Evolutionary conservation across 2,113 vertebrate species (phyloP), one percentile per base, ranked within the genome.

Genomic region (Silurus glanis): DNA sequence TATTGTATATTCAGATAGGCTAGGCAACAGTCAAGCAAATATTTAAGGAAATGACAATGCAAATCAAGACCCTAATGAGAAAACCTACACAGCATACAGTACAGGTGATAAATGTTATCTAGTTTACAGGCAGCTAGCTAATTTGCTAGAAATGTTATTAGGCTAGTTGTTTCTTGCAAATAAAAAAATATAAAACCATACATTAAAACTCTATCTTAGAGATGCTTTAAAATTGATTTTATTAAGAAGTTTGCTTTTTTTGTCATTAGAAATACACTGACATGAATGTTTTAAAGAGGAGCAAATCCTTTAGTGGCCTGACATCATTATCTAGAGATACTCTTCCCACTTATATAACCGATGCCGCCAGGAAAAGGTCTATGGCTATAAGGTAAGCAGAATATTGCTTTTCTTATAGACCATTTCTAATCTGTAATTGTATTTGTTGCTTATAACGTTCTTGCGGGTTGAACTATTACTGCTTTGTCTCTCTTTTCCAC

Each of bases 331-430:
- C 97, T 66, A 86, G 94, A 79, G 96, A 97, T 90, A 98, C 96
- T 13, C 96, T 99, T 62, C 98, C 98, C 6, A 95, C 95, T 45
- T 95, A 95, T 90, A 98, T 97, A 90, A 96, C 97, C 72, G 97
- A 99, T 74, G 95, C 96, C 88, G 93, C 93, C 83, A 97, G 97
- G 91, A 96, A 94, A 91, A 95, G 97, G 81, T 90, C 94, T 80
- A 91, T 91, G 89, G 96, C 96, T 69, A 95, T 98, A 92, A 96
- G 96, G 98, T 99, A 89, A 94, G 75, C 21, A 62, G 12, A 62
- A 10, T 47, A 16, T 59, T 8, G 9, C 19, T 80, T 59, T 80
- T 37, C 9, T 59, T 80, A 4, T 80, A 2, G 8, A 59, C 28
- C 9, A 59, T 45, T 59, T 28, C 56, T 80, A 21, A 58, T 17